Evolutionary conservation across 2,113 vertebrate species (phyloP), one percentile per base, ranked within the genome.

Genomic region (Puffinus mauretanicus): DNA sequence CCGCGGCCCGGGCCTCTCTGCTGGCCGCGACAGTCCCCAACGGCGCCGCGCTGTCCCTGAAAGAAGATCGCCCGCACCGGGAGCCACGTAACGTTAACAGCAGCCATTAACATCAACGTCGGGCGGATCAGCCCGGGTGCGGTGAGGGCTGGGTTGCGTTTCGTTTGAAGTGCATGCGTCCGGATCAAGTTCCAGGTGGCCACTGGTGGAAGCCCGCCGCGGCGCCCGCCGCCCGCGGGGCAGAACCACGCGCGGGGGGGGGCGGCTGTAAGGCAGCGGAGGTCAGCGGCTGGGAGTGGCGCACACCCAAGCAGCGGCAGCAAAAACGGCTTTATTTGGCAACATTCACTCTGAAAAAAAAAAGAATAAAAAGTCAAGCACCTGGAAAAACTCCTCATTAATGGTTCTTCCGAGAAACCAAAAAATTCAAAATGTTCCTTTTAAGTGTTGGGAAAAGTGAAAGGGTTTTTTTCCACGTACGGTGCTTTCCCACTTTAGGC

Each of bases 331-430:
- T 17, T 38, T 7, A 7, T 8, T 8, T 25, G 25, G 11, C 4
- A 46, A 1, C 16, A 0, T 13, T 30, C 3, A 4, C 38, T 18
- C 20, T 7, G 40, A 7, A 8, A 11, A 21, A 1, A n/a, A 38
- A 19, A 21, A 13, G 32, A 8, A 12, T 4, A 6, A 20, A 32
- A 8, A 30, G 18, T 4, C 10, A 6, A 4, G 3, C 19, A 26
- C 11, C 32, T 42, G 36, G 49, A 57, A 46, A 46, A 42, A 49
- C 5, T 10, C 5, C 10, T 79, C 34, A 2, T 11, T 3, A 36
- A 30, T 4, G 20, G 18, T 32, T 62, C 19, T 42, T 36, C 29
- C 0, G 0, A 17, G 29, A 54, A 80, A 52, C 1, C 0, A 3
- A 11, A 32, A 73, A 42, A 24, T 13, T 54, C 8, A 25, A 36